Evolutionary conservation across 2,888 invertebrate genomes (phyloP).

Genomic region (Parthenolecanium corni): DNA sequence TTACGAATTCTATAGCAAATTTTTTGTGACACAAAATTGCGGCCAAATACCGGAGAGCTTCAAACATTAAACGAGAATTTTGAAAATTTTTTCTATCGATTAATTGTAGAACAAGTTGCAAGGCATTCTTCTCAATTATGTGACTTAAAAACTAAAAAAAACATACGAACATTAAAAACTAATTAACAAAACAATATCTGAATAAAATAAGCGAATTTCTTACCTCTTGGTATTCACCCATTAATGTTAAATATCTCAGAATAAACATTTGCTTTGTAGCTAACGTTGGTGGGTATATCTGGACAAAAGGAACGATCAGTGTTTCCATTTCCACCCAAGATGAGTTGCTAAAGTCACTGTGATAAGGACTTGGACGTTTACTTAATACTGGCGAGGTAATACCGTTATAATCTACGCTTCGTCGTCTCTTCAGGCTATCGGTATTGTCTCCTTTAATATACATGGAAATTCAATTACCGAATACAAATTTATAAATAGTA

Average conservation of each 20-base stretch:
- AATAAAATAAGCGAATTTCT: constrained; percentile 30
- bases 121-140: constrained; percentile 84
- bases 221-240: constrained; percentile 95
- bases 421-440: constrained; percentile 9
- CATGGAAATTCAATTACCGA: not conserved
- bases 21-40: constrained; percentile 94
- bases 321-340: constrained; percentile 86
- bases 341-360: constrained; percentile 52
- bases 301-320: constrained; percentile 77
- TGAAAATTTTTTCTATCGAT: constrained; percentile 47
- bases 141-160: constrained; percentile 65
- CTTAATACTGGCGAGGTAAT: constrained; percentile 24
- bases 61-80: constrained; percentile 68
- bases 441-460: not conserved
- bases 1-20: constrained; percentile 91
- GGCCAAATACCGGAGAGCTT: constrained; percentile 88
- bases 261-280: constrained; percentile 88
- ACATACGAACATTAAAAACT: constrained; percentile 14
- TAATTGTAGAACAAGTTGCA: constrained; percentile 80
- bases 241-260: constrained; percentile 83
- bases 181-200: not conserved
- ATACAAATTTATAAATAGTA: not conserved
- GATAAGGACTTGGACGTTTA: constrained; percentile 23
- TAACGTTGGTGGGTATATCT: constrained; percentile 76
- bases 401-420: constrained; percentile 22